Base-by-base conservation (phyloP, 2,888 invertebrate genomes). In the Luperina nickerlii region DNA sequence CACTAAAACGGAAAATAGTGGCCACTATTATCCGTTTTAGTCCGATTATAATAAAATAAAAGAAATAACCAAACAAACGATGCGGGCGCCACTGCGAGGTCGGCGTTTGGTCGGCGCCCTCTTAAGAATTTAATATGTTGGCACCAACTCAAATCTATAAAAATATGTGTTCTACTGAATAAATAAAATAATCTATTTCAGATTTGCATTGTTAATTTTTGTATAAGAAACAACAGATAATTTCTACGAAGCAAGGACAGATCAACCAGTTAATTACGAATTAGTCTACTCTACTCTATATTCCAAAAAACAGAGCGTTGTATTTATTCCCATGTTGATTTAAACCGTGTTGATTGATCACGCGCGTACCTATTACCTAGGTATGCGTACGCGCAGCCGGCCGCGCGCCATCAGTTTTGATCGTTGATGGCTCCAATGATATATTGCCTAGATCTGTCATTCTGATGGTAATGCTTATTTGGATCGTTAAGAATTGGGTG, bases 371-470 rank as follows among this genome's bases (percentile, higher is more conserved):
- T 71, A n/a, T 69, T 54, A 62, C 48, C 57, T 32, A 51, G 78
- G 11, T 84, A 81, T 84, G 86, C 82, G 90, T 73, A 57, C 32
- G 76, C 86, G 86, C 80, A 87, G 77, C 76, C 70, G 60, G 67
- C 81, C 78, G n/a, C n/a, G n/a, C n/a, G 81, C 88, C 89, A 76
- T 86, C 87, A 87, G 71, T 68, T 80, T 42, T 65, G 81, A 81
- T 82, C 77, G 79, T 75, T 86, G 85, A 89, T 87, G 82, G 79
- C 72, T 74, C 60, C 62, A 27, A 81, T 89, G 88, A 89, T 88
- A 79, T 79, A 88, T 89, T 66, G 76, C 75, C 75, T 75, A 88
- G 80, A 89, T 88, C 81, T 81, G 85, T 89, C 88, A 86, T 88
- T 74, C 42, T 81, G 78, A 87, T 89, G 86, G 79, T 89, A 88